Percentiles rank a stretch among this genome's conserved stretches.
Evolutionary conservation across 1,140 invertebrate species (phyloP).

Genomic region (Drosophila watanabei): DNA sequence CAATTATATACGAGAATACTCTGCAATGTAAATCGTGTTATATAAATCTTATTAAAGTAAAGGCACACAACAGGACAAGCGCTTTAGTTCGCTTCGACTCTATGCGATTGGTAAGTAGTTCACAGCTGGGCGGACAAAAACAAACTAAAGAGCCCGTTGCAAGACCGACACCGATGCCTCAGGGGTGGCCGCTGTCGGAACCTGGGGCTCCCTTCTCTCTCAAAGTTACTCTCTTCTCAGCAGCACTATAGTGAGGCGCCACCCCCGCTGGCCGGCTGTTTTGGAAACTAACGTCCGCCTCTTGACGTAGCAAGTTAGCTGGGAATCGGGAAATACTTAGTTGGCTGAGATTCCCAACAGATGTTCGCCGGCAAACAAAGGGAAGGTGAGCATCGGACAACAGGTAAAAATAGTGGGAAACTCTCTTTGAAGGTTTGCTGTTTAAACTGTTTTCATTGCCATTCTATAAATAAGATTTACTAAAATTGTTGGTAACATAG

Average conservation of each 20-base stretch:
- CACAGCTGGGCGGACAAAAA: slow-evolving; percentile 62
- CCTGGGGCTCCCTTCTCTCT: slow-evolving; percentile 8
- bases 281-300: slow-evolving; percentile 8
- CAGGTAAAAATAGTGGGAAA: slow-evolving; percentile 59
- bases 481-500: not conserved
- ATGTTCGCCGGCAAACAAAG: slow-evolving; percentile 37
- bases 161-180: slow-evolving; percentile 2
- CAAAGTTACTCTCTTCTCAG: slow-evolving; percentile 28
- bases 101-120: slow-evolving; percentile 35
- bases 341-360: slow-evolving; percentile 58
- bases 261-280: slow-evolving; percentile 9
- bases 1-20: slow-evolving; percentile 17
- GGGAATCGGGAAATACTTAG: slow-evolving; percentile 14
- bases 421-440: not conserved
- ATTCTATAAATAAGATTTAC: not conserved
- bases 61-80: slow-evolving; percentile 33
- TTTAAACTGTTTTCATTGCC: slow-evolving; percentile 4
- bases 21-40: slow-evolving; percentile 59
- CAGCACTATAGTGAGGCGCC: slow-evolving; percentile 5
- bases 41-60: slow-evolving; percentile 57
- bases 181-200: slow-evolving; percentile 18
- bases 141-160: slow-evolving; percentile 65
- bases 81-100: not conserved
- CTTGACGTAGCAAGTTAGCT: slow-evolving; percentile 10
- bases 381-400: not conserved